phyloP scores from a whole-genome alignment of 2,888 invertebrate species.

The Drosophila gaucha region DNA sequence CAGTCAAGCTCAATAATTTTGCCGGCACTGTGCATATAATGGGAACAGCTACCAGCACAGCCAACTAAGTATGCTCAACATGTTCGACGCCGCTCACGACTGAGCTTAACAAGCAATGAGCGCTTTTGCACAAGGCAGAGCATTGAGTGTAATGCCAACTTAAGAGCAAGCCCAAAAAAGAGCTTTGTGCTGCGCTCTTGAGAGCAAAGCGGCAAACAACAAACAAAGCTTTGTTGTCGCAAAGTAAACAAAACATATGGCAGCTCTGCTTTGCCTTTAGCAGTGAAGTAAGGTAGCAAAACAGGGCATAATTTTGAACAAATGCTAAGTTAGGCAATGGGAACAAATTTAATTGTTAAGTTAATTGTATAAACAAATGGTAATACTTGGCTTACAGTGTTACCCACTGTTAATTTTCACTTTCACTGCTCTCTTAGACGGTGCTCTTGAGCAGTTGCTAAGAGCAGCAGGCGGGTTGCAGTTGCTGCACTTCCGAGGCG shows the following conservation, averaged over 20 bases:
- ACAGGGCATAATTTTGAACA: conserved; percentile 7
- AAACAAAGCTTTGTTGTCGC: conserved; percentile 34
- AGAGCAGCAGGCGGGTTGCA: conserved; percentile 17
- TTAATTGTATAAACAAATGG: neutral
- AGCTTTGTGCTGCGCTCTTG: conserved; percentile 7
- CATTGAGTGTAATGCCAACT: conserved; percentile 8
- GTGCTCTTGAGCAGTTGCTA: conserved; percentile 32
- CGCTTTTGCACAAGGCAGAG: neutral
- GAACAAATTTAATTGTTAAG: neutral
- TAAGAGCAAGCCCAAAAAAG: conserved; percentile 22
- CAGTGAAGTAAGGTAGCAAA: neutral
- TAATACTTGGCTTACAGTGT: neutral
- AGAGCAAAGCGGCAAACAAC: conserved; percentile 7
- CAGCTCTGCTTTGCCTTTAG: neutral
- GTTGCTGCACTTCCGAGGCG: conserved; percentile 49
- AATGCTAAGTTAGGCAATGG: neutral
- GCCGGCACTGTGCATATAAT: conserved; percentile 46
- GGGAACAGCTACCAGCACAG: conserved; percentile 46
- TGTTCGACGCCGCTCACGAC: conserved; percentile 7
- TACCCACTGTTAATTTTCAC: conserved; percentile 17
- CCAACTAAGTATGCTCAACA: conserved; percentile 10
- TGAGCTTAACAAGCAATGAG: conserved; percentile 5
- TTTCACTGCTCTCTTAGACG: conserved; percentile 36
- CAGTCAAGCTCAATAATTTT: neutral
- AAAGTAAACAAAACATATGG: conserved; percentile 58